Evolutionary conservation across 2,888 invertebrate genomes (phyloP), one percentile per base, ranked within the genome.

Genomic region (Rhopalosiphum nymphaeae): DNA sequence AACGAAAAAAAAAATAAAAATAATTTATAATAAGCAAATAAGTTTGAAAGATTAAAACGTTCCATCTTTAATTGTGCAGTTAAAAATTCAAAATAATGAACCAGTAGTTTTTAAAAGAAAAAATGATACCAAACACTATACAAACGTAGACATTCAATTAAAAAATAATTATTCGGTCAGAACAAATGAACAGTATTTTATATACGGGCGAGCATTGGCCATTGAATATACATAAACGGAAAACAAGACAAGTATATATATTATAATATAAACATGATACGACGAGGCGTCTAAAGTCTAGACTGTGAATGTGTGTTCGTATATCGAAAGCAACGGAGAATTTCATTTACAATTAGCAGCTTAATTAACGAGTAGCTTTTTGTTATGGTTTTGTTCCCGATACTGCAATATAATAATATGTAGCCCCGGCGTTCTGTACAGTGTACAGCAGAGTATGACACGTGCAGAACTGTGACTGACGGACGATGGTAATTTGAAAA

Each of bases 91-190:
- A 78, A 78, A 78, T 78, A 78, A 78, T 78, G 36, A 78, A 36
- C 57, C 26, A 46, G 46, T 87, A 44, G 26, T 56, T n/a, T 85
- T 29, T 16, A 85, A 85, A 57, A 1, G n/a, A 46, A 91, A 85
- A 91, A 42, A 57, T 46, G 46, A 13, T 46, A 57, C 85, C 44
- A 3, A 46, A 57, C 46, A 84, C 13, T 0, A 13, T 7, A 25
- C 10, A 16, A 13, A 26, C 29, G 29, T 42, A 49, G 67, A 87
- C 92, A 87, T 67, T 67, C 92, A 87, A 92, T 92, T 92, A 92
- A 92, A 92, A 92, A 67, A 49, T 92, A 92, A 92, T 92, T 88
- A 92, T 67, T 67, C 61, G 26, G 29, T 61, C 26, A 49, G 87
- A 49, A 67, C 10, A 88, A 67, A 87, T 36, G 92, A 53, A 92